Percentiles rank a stretch among this genome's conserved stretches.
Evolutionary conservation across 2,113 vertebrate genomes (phyloP).

Genomic region (Myotis yumanensis): DNA sequence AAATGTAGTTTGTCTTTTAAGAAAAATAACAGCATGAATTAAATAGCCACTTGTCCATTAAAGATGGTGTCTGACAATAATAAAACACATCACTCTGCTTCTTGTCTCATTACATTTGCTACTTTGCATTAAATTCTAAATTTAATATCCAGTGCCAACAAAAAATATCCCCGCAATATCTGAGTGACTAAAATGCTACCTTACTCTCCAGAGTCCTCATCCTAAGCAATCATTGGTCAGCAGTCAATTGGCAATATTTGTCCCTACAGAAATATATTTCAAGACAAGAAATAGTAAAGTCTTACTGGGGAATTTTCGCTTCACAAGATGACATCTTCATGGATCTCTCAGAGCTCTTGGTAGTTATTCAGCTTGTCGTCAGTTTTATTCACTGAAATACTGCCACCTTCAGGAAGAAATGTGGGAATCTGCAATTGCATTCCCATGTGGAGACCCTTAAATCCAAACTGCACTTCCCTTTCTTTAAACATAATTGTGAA

Average conservation of each 20-base stretch:
- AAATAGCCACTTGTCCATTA: background rate
- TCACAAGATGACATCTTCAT: background rate
- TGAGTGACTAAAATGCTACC: background rate
- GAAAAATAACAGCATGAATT: background rate
- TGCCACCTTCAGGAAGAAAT: conserved; percentile 77
- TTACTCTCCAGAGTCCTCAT: background rate
- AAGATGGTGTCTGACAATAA: background rate
- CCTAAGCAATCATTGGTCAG: background rate
- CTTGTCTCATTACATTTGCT: background rate
- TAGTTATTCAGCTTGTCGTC: background rate
- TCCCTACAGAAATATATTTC: background rate
- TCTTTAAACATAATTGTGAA: background rate
- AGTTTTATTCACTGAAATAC: conserved; percentile 65
- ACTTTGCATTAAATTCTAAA: conserved; percentile 15
- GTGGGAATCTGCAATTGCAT: background rate
- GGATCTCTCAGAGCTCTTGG: background rate
- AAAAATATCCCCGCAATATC: background rate
- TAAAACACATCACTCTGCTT: background rate
- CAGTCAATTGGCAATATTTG: background rate
- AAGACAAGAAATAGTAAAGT: background rate
- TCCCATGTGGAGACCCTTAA: background rate
- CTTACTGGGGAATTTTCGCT: background rate
- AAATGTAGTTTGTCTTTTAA: background rate
- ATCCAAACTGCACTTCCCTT: background rate
- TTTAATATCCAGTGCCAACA: background rate